Conservation (phyloP, 2,888 invertebrate species). For the Meloe dianella region DNA sequence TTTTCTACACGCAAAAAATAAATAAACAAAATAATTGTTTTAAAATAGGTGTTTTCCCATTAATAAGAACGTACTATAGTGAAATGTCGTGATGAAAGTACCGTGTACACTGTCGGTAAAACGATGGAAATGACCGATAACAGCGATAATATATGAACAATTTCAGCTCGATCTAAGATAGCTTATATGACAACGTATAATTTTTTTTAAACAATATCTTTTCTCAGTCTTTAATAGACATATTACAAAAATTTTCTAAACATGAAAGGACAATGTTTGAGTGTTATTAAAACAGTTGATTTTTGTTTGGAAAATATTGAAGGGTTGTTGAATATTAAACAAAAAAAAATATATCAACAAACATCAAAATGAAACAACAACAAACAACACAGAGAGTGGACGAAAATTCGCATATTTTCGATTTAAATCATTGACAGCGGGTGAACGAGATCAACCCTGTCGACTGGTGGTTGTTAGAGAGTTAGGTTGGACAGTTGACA, state of each 20-base stretch:
- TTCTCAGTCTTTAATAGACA: too few species aligned
- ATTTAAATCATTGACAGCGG: slow-evolving; percentile 2
- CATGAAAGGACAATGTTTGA: not conserved
- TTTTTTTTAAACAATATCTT: not conserved
- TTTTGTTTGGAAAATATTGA: not conserved
- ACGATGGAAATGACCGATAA: slow-evolving; percentile 1
- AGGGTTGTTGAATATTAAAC: not conserved
- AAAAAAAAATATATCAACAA: not conserved
- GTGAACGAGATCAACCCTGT: not conserved
- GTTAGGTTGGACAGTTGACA: slow-evolving; percentile 3
- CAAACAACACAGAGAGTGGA: not conserved
- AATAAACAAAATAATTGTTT: not conserved
- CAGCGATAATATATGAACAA: not conserved
- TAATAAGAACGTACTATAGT: not conserved
- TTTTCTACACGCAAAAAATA: not conserved
- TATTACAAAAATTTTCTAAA: not conserved
- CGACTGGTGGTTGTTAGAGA: not conserved
- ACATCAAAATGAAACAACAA: not conserved
- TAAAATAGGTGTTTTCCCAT: not conserved
- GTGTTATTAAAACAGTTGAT: not conserved
- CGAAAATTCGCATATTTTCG: not conserved
- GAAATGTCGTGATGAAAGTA: not conserved
- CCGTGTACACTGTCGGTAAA: not conserved
- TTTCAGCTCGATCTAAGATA: not conserved
- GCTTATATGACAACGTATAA: too few species aligned